phyloP scores from a whole-genome alignment of 2,113 vertebrate genomes.

The Mellivora capensis region DNA sequence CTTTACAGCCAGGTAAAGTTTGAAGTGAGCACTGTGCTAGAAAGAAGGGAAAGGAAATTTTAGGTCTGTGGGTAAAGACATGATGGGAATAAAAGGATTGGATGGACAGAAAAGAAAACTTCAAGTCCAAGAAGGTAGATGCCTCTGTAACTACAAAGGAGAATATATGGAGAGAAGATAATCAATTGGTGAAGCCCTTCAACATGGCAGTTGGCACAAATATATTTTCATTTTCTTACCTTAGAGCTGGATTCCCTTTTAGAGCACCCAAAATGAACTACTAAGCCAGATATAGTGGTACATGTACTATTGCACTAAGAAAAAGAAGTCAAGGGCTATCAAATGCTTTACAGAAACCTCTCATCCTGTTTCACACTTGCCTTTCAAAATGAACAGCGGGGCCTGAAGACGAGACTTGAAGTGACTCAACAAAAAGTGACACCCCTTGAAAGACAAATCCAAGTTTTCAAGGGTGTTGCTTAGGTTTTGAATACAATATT shows the following conservation, averaged over 20 bases:
- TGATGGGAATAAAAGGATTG: neutral
- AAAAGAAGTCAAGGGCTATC: neutral
- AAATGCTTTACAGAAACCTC: neutral
- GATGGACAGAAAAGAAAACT: neutral
- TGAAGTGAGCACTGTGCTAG: neutral
- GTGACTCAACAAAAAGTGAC: constrained; percentile 38
- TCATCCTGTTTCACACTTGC: neutral
- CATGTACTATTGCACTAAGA: neutral
- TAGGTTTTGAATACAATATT: neutral
- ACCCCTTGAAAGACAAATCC: constrained; percentile 35
- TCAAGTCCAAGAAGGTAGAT: neutral
- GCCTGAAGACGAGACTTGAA: neutral
- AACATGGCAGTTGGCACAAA: neutral
- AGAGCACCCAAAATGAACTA: neutral
- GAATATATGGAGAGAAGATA: neutral
- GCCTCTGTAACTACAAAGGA: neutral
- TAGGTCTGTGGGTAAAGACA: neutral
- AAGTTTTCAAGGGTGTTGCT: constrained; percentile 27
- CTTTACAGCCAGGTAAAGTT: neutral
- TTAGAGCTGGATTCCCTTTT: neutral
- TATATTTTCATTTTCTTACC: neutral
- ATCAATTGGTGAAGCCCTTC: neutral
- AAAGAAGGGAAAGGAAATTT: neutral
- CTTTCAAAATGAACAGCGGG: neutral
- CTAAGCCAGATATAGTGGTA: neutral